phyloP scores from a whole-genome alignment of 2,888 invertebrate genomes.

The Zhengitettix transpicula region DNA sequence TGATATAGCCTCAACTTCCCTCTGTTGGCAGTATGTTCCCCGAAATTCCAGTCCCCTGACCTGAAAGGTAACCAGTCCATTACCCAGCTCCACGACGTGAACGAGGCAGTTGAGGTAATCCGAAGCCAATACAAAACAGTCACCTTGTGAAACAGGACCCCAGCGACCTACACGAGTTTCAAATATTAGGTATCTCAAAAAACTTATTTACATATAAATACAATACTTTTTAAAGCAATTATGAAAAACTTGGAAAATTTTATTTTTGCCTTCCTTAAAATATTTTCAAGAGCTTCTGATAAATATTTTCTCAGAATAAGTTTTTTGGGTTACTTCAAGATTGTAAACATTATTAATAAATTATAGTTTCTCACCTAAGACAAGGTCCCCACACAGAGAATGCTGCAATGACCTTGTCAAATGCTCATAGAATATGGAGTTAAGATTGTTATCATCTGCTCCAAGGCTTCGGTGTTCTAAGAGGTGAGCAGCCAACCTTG shows the following conservation, averaged over 20 bases:
- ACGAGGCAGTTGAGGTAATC: conserved; percentile 97
- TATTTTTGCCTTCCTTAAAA: too few species aligned
- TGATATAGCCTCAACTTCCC: conserved; percentile 95
- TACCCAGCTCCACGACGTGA: conserved; percentile 94
- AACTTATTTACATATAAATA: too few species aligned
- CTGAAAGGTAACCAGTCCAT: conserved; percentile 96
- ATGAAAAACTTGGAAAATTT: too few species aligned
- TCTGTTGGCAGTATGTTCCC: conserved; percentile 97
- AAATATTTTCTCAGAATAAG: too few species aligned
- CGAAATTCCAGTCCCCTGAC: conserved; percentile 93
- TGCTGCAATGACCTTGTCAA: conserved; percentile 90
- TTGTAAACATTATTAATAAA: too few species aligned
- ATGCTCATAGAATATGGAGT: conserved; percentile 99
- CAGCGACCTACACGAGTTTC: conserved; percentile 44
- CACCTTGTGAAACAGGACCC: conserved; percentile 93
- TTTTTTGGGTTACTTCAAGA: too few species aligned
- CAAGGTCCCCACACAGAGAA: conserved; percentile 83
- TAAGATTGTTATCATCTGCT: conserved; percentile 92
- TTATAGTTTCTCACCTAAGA: conserved; percentile 42
- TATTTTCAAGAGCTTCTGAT: too few species aligned
- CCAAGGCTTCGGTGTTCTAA: conserved; percentile 67
- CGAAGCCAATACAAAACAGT: conserved; percentile 94
- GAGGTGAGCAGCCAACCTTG: conserved; percentile 82
- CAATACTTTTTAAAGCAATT: too few species aligned
- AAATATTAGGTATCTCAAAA: too few species aligned